Base-by-base conservation (phyloP, 2,113 vertebrate genomes). In the Platichthys flesus region DNA sequence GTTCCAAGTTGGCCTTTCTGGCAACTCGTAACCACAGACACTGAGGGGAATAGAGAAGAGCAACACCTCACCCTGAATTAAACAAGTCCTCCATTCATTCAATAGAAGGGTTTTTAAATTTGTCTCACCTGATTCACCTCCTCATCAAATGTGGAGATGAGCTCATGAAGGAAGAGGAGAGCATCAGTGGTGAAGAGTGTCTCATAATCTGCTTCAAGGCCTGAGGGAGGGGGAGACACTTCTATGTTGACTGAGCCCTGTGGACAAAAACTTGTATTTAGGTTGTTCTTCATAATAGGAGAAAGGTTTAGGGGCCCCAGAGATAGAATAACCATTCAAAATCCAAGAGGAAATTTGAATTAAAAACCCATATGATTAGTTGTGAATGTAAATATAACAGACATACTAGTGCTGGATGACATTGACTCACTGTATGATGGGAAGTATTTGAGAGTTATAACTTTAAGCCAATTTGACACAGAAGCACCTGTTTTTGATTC, bases 91-190 rank as follows among this genome's bases (percentile, higher is more conserved):
- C 3, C 6, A 18, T 56, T 16, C 8, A 5, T 47, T 26, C 1
- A 42, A 9, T 0, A n/a, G 1, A 31, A 51, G 4, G 0, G 0
- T 1, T 14, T 60, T 67, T n/a, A 15, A 10, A 26, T 6, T 13
- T 9, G 15, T 49, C 55, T 47, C 86, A 95, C 95, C 93, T 90
- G 88, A 75, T 95, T 93, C 63, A 95, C 93, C 16, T 94, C 90
- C 20, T 83, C 64, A 47, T 94, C 86, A 67, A 95, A 95, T 7
- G 83, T 88, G 80, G 93, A 90, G 69, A 93, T 89, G 31, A 96
- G 86, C 52, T 95, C 89, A 61, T 86, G 80, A 5, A 96, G 87
- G 68, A 95, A 96, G 24, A 49, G 72, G 35, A 95, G 84, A 10
- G 90, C 90, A 52, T 90, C 89, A 10, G 83, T 9, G 35, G 88